These are phyloP conservation scores for Enteromius radiatus DNA, from an alignment of 2,797 vertebrate genomes.

Conservation along the genomic window DNA sequence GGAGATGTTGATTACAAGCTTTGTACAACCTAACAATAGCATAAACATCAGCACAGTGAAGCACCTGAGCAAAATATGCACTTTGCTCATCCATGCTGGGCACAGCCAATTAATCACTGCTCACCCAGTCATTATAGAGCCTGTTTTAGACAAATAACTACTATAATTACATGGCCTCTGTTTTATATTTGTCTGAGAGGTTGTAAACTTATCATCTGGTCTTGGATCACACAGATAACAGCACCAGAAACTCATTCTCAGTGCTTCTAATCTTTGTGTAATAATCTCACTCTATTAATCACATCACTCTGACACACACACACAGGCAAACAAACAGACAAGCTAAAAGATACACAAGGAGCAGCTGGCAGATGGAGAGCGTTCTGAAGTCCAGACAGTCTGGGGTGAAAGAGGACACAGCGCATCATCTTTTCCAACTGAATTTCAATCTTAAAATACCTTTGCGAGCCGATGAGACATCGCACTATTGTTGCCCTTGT, in stretches of 20 bases:
- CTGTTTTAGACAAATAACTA: constrained; percentile 22
- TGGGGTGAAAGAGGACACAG: constrained; percentile 29
- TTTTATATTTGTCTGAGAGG: constrained; percentile 27
- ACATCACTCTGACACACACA: constrained; percentile 7
- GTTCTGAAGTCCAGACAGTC: constrained; percentile 38
- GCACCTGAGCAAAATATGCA: constrained; percentile 7
- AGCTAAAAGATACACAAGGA: constrained; percentile 11
- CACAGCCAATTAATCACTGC: constrained; percentile 12
- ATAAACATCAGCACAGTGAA: neutral
- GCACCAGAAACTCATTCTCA: constrained; percentile 11
- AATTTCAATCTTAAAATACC: constrained; percentile 47
- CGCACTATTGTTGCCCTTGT: neutral
- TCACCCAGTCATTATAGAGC: neutral
- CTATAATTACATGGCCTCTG: constrained; percentile 3
- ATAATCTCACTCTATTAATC: constrained; percentile 41
- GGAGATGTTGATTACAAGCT: neutral
- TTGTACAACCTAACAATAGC: neutral
- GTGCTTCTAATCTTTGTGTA: constrained; percentile 17
- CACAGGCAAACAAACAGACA: constrained; percentile 7
- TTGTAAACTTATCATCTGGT: constrained; percentile 12
- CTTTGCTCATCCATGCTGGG: constrained; percentile 9
- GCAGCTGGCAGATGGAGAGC: constrained; percentile 45
- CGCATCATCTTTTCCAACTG: constrained; percentile 47
- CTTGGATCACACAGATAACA: neutral
- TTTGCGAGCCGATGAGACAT: constrained; percentile 8